These are phyloP conservation scores for Zoroaster sp. DNA, from an alignment of 53 echinoderm and acorn worm genomes.

Conservation along the genomic window DNA sequence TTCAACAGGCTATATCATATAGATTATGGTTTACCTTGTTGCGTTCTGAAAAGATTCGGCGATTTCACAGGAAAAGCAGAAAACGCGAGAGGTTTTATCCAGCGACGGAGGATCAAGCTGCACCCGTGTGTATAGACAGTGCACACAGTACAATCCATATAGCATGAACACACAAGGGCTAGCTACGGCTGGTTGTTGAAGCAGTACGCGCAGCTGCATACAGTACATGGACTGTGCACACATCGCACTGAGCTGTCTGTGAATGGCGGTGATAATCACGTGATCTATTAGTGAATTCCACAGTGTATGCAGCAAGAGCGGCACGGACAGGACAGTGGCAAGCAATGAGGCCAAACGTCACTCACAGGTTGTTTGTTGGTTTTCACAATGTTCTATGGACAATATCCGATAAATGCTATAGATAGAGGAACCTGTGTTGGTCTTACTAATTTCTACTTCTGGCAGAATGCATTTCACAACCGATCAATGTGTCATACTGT, in stretches of 20 bases:
- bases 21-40: conserved; percentile 31
- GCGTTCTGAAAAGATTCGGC: neutral
- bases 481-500: no score
- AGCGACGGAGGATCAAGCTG: neutral
- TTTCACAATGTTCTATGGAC: no score
- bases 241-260: neutral
- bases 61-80: conserved; percentile 10
- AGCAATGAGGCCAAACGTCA: neutral
- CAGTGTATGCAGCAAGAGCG: neutral
- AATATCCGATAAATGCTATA: no score
- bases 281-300: conserved; percentile 33
- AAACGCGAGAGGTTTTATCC: neutral
- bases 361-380: no score
- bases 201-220: neutral
- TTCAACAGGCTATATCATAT: conserved; percentile 18
- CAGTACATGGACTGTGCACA: conserved; percentile 21
- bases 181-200: neutral
- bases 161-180: conserved; percentile 20
- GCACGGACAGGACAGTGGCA: neutral
- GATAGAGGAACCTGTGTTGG: no score
- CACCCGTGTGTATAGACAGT: neutral
- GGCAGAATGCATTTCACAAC: no score
- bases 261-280: conserved; percentile 35
- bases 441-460: no score
- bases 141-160: neutral